Percentiles rank a stretch among this genome's conserved stretches.
Conservation (phyloP, 2,797 vertebrate genomes). For the Propithecus perrieri region DNA sequence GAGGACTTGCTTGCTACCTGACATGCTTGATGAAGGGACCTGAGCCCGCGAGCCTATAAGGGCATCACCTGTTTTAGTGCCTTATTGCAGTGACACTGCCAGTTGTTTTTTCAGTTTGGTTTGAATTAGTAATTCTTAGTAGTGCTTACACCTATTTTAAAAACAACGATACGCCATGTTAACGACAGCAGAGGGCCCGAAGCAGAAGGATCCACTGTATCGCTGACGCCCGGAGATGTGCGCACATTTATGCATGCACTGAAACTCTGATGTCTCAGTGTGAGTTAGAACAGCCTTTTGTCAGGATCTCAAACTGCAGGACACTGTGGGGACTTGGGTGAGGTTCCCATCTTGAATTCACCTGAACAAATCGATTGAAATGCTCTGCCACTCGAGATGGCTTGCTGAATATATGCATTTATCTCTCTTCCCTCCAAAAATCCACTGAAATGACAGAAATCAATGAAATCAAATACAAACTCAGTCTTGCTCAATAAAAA, state of each 20-base stretch:
- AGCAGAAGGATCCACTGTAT: fast-evolving
- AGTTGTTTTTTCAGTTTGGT: background rate
- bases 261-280: fast-evolving
- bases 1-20: fast-evolving
- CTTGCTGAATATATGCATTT: background rate
- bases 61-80: fast-evolving
- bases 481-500: background rate
- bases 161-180: fast-evolving
- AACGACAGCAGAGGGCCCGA: background rate
- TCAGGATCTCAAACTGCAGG: background rate
- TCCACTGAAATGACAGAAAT: background rate
- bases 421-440: background rate
- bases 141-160: fast-evolving
- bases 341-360: too few species aligned
- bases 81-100: background rate
- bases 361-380: background rate
- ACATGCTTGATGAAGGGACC: background rate
- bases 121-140: background rate
- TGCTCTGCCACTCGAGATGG: background rate
- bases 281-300: background rate
- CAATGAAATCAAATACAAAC: background rate
- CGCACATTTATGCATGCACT: fast-evolving
- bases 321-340: background rate
- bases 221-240: background rate
- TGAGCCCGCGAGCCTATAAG: fast-evolving